Percentiles rank a stretch among this genome's conserved stretches.
These are phyloP conservation scores for Drosophila borborema DNA, from an alignment of 2,888 invertebrate genomes.

Conservation along the genomic window DNA sequence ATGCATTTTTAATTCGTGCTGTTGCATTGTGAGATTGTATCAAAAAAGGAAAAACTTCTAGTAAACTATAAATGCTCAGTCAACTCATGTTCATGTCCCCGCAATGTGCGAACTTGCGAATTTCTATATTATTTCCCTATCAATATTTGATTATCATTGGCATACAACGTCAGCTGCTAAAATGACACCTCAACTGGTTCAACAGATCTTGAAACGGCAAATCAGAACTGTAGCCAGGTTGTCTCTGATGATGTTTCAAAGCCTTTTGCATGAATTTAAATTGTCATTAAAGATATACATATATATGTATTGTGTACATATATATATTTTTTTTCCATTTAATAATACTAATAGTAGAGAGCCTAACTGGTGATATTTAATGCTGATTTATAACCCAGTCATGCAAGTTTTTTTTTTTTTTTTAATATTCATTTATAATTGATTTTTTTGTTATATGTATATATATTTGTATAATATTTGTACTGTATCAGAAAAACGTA, in stretches of 20 bases:
- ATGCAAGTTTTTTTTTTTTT: background rate
- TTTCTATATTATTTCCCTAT: background rate
- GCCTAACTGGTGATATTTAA: background rate
- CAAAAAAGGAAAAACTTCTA: background rate
- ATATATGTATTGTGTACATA: background rate
- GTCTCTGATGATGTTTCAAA: background rate
- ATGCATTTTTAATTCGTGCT: background rate
- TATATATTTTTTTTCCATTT: background rate
- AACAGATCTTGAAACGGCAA: background rate
- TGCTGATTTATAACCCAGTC: slow-evolving; percentile 1
- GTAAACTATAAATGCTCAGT: background rate
- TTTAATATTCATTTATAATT: background rate
- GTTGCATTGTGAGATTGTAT: background rate
- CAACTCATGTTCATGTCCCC: slow-evolving; percentile 5
- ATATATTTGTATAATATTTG: background rate
- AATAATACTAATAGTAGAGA: background rate
- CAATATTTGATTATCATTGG: slow-evolving; percentile 7
- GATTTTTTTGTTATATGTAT: background rate
- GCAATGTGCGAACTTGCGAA: slow-evolving; percentile 4
- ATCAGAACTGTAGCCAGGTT: background rate
- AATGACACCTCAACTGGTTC: background rate
- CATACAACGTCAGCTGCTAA: background rate
- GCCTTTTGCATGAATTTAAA: background rate
- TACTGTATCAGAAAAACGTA: background rate
- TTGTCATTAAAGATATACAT: background rate